phyloP scores from a whole-genome alignment of 2,797 vertebrate species.

The Holocentrus rufus region DNA sequence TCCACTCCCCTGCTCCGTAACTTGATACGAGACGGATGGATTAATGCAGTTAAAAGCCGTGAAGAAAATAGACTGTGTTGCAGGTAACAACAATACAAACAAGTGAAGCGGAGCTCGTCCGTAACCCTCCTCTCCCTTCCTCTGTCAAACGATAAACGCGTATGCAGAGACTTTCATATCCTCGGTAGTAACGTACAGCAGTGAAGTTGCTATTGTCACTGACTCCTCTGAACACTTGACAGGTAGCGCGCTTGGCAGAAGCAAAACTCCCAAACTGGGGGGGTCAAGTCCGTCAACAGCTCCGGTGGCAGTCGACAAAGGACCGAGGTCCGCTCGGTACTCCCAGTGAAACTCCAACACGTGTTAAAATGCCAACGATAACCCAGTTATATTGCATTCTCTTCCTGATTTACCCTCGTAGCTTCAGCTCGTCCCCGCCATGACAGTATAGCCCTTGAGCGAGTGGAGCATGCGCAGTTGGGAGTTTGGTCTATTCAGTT shows the following conservation, averaged over 20 bases:
- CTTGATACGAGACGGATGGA: slow-evolving; percentile 73
- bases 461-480: slow-evolving; percentile 80
- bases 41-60: slow-evolving; percentile 54
- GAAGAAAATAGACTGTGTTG: slow-evolving; percentile 21
- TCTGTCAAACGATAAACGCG: slow-evolving; percentile 47
- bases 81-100: slow-evolving; percentile 21
- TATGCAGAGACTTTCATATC: slow-evolving; percentile 56
- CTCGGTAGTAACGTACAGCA: slow-evolving; percentile 37
- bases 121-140: slow-evolving; percentile 15
- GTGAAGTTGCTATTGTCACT: slow-evolving; percentile 77
- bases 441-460: slow-evolving; percentile 88
- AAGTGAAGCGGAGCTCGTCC: slow-evolving; percentile 34
- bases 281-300: slow-evolving; percentile 56
- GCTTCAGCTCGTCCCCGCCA: slow-evolving; percentile 88
- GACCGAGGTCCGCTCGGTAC: slow-evolving; percentile 40
- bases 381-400: slow-evolving; percentile 77
- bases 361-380: slow-evolving; percentile 61
- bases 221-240: slow-evolving; percentile 72
- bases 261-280: slow-evolving; percentile 68
- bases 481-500: slow-evolving; percentile 25
- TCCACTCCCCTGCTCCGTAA: slow-evolving; percentile 67
- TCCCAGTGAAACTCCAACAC: slow-evolving; percentile 57
- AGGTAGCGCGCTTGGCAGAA: slow-evolving; percentile 68
- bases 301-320: slow-evolving; percentile 30
- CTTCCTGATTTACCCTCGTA: slow-evolving; percentile 84